Percentiles rank a stretch among this genome's conserved stretches.
Conservation (phyloP, 2,888 invertebrate species). For the Taenaris catops region DNA sequence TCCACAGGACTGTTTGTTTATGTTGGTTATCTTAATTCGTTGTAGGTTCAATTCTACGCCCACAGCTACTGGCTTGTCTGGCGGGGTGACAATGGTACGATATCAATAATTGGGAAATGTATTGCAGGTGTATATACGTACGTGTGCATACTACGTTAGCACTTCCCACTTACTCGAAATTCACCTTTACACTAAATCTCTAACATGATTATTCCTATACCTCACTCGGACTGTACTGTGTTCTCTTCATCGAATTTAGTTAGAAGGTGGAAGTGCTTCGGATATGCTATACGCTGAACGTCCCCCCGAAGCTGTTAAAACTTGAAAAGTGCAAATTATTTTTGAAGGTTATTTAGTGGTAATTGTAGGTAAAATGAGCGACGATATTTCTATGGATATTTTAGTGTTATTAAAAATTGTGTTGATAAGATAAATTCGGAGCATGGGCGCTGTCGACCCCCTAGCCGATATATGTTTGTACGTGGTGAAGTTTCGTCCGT, state of each 20-base stretch:
- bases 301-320: constrained; percentile 70
- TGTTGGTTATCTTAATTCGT: too few relatives aligned
- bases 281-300: constrained; percentile 68
- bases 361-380: constrained; percentile 53
- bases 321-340: constrained; percentile 67
- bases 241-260: too few relatives aligned
- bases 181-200: constrained; percentile 33
- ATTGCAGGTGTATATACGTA: constrained; percentile 31
- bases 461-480: not conserved
- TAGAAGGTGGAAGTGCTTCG: constrained; percentile 70
- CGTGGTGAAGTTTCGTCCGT: constrained; percentile 31
- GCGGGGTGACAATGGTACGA: too few relatives aligned
- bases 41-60: too few relatives aligned
- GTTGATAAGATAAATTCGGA: constrained; percentile 16
- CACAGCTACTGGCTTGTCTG: too few relatives aligned
- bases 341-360: constrained; percentile 60
- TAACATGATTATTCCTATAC: too few relatives aligned
- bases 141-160: constrained; percentile 50
- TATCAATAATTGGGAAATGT: too few relatives aligned
- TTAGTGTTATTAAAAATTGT: constrained; percentile 60
- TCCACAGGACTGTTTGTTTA: too few relatives aligned
- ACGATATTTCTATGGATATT: constrained; percentile 49
- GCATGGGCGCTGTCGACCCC: constrained; percentile 4
- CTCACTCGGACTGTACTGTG: too few relatives aligned
- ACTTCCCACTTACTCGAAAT: constrained; percentile 58